These are phyloP conservation scores for Ips nitidus DNA, from an alignment of 1,140 invertebrate genomes.

Conservation along the genomic window DNA sequence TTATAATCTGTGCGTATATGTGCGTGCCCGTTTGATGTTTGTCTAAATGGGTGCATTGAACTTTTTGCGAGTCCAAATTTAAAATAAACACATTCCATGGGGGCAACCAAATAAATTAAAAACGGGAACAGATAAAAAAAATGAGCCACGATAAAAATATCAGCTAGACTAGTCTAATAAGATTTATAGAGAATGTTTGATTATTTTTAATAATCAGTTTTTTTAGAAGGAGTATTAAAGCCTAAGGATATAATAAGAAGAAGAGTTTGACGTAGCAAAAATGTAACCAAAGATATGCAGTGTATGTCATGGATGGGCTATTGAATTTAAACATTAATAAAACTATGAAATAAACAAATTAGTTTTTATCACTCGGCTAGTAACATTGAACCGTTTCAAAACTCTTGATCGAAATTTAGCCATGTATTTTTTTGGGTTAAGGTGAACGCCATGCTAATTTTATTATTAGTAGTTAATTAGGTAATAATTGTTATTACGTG, in stretches of 20 bases:
- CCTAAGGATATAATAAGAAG: no score
- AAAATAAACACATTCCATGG: slow-evolving; percentile 31
- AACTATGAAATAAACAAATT: no score
- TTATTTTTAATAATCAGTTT: no score
- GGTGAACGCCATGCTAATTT: background rate
- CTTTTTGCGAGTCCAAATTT: slow-evolving; percentile 38
- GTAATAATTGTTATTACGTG: background rate
- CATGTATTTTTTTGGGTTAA: slow-evolving; percentile 8
- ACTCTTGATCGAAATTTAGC: background rate
- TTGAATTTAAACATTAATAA: no score
- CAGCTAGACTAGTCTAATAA: background rate
- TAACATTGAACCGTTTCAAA: no score
- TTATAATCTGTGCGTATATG: slow-evolving; percentile 9
- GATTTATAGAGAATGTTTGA: no score
- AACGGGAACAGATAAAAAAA: slow-evolving; percentile 30
- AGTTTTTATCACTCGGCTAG: no score
- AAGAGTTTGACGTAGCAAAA: no score
- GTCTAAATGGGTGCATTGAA: slow-evolving; percentile 37
- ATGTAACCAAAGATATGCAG: no score
- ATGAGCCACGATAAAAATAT: slow-evolving; percentile 28
- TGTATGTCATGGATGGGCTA: no score
- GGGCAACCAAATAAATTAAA: slow-evolving; percentile 32
- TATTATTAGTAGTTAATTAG: background rate
- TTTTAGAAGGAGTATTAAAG: no score
- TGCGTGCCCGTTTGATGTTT: slow-evolving; percentile 26